Conservation (phyloP, 2,113 vertebrate species). For the Sciurus niger region DNA sequence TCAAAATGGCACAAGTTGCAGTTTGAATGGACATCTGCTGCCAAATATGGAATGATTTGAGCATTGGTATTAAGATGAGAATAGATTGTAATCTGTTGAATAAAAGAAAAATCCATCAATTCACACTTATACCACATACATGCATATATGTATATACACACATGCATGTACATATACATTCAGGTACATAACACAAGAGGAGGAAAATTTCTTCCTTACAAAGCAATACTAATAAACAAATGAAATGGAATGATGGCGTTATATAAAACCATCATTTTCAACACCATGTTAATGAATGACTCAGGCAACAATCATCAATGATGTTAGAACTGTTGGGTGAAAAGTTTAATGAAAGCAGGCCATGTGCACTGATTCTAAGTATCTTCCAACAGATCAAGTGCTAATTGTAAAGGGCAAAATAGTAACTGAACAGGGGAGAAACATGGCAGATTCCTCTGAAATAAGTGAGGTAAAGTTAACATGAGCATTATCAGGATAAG, state of each 20-base stretch:
- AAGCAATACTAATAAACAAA: not conserved
- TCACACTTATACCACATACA: not conserved
- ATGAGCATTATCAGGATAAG: not conserved
- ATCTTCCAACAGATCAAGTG: not conserved
- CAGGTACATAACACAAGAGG: not conserved
- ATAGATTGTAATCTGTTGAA: not conserved
- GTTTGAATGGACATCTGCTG: not conserved
- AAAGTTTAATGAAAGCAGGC: not conserved
- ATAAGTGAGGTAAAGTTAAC: not conserved
- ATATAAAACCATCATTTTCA: not conserved
- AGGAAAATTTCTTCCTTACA: not conserved
- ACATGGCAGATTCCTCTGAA: not conserved
- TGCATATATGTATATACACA: not conserved
- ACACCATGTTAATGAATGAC: not conserved
- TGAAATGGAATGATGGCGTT: not conserved
- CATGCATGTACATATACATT: too few species aligned
- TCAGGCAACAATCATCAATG: not conserved
- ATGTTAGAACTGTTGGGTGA: not conserved
- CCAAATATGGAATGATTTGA: not conserved
- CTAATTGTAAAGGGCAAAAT: not conserved
- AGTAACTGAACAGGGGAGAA: not conserved
- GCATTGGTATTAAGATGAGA: not conserved
- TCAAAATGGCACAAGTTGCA: not conserved
- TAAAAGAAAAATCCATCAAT: not conserved
- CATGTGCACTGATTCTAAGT: not conserved